Evolutionary conservation across 2,797 vertebrate genomes (phyloP).

Genomic region (Chrosomus eos): DNA sequence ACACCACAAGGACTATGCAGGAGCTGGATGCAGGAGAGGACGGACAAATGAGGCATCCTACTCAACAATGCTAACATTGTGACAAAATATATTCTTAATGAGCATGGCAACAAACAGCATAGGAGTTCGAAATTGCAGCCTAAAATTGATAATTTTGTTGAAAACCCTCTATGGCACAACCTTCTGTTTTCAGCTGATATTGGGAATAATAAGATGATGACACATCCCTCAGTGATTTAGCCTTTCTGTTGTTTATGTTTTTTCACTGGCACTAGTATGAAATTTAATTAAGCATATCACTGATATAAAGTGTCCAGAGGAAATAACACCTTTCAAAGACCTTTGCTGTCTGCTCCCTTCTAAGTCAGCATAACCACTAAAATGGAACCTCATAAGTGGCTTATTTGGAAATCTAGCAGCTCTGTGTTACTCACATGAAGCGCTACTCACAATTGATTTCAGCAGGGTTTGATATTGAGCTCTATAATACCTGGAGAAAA

Average conservation of each 20-base stretch:
- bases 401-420: not conserved
- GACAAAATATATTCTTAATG: conserved; percentile 27
- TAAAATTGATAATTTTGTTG: conserved; percentile 1
- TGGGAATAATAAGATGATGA: conserved; percentile 4
- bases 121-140: not conserved
- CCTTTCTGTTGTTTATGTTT: not conserved
- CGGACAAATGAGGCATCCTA: not conserved
- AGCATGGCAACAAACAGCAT: not conserved
- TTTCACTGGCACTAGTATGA: not conserved
- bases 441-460: not conserved
- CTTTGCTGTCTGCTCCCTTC: not conserved
- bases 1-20: conserved; percentile 5
- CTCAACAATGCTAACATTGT: not conserved
- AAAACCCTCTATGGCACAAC: not conserved
- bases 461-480: not conserved
- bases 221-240: conserved; percentile 26
- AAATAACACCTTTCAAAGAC: not conserved
- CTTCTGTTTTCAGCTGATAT: conserved; percentile 21
- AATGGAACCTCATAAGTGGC: not conserved
- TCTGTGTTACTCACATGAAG: not conserved
- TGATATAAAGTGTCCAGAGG: conserved; percentile 11
- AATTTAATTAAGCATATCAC: not conserved
- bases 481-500: not conserved
- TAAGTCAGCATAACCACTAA: not conserved
- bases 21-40: not conserved